Evolutionary conservation across 2,797 vertebrate genomes (phyloP), one percentile per base, ranked within the genome.

Genomic region (Anguilla obscura): DNA sequence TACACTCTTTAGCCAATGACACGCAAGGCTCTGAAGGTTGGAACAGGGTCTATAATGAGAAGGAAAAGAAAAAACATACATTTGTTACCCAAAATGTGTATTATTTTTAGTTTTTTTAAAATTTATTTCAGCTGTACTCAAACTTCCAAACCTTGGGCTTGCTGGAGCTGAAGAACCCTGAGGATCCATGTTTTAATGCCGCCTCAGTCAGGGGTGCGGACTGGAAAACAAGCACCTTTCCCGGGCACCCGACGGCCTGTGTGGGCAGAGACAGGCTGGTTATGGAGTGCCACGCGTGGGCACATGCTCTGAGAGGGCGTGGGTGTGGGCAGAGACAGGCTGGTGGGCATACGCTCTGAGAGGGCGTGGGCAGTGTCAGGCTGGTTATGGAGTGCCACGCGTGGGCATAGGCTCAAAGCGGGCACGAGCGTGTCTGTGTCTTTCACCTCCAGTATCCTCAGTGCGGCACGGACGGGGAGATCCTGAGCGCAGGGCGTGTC

Each of bases 211-310:
- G 93, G 87, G 94, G 91, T n/a, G 95, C 93, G 0, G 93, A 90
- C 16, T 96, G 96, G 91, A 97, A 97, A 90, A 97, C 88, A 87
- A 97, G 88, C 89, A 97, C 91, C 89, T 95, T 96, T 0, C 96
- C 96, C 0, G 94, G 92, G 93, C 94, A 95, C n/a, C 84, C 91
- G 86, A 94, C 88, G 14, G 92, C 92, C 96, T 97, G 10, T 63
- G 83, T n/a, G 50, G 76, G 84, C 45, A 45, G 24, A 21, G 9
- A 33, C 63, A 30, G 27, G 14, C 86, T n/a, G 33, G 33, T 36
- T 36, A 36, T 36, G 33, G 33, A 36, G 33, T 36, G 33, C 33
- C 71, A 52, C 36, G 56, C 18, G 16, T 50, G n/a, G 9, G 30
- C 69, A 16, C 1, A 30, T 9, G 24, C 33, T 12, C 9, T 80